Conservation (phyloP, 1,140 invertebrate species). For the Luehdorfia chinensis region DNA sequence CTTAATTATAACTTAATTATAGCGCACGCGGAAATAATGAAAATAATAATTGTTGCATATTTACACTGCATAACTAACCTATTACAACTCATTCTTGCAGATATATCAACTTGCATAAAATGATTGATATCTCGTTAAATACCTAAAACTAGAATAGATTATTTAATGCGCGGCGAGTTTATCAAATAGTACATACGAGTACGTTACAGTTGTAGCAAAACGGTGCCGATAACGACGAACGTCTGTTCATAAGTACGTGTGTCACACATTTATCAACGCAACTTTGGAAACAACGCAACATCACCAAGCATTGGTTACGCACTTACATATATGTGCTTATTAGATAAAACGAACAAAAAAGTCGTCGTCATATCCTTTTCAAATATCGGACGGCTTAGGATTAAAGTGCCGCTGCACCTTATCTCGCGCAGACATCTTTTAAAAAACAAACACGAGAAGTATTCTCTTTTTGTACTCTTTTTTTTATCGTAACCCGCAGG, state of each 20-base stretch:
- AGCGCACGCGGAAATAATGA: too few species aligned
- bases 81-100: background rate
- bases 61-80: constrained; percentile 10
- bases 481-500: constrained; percentile 66
- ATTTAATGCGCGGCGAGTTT: constrained; percentile 9
- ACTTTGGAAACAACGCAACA: constrained; percentile 17
- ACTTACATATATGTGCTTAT: constrained; percentile 53
- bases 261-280: constrained; percentile 7
- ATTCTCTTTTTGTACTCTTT: constrained; percentile 58
- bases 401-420: constrained; percentile 72
- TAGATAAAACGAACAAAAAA: constrained; percentile 49
- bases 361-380: constrained; percentile 75
- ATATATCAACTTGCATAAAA: constrained; percentile 1
- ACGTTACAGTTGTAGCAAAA: constrained; percentile 11
- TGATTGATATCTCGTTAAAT: constrained; percentile 10
- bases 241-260: constrained; percentile 7
- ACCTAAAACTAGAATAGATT: constrained; percentile 14
- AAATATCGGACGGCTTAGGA: constrained; percentile 71
- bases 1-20: too few species aligned
- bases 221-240: constrained; percentile 2
- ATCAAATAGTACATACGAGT: constrained; percentile 11
- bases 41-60: too few species aligned
- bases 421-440: constrained; percentile 74
- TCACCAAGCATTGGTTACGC: constrained; percentile 35
- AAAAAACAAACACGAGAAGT: constrained; percentile 73